Evolutionary conservation across 2,113 vertebrate genomes (phyloP), one percentile per base, ranked within the genome.

Genomic region (Astatotilapia flaviijosephi): DNA sequence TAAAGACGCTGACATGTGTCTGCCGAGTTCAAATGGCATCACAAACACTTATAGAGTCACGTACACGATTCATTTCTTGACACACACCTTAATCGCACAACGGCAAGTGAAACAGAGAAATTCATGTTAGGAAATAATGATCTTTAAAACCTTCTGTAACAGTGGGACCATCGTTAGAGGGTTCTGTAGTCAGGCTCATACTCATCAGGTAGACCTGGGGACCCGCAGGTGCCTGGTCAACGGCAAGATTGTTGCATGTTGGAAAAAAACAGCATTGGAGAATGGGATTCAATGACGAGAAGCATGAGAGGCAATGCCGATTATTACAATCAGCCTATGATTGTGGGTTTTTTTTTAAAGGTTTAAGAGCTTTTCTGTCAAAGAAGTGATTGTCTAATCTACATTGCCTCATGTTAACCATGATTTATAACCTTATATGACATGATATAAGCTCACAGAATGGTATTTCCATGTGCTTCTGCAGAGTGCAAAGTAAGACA

Each of bases 111-210:
- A 21, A 85, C 70, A 88, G 21, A 89, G 26, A 86, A 23, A 88
- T 80, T 45, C 19, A 82, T 87, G 49, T 93, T 85, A 86, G 82
- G 60, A 88, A 92, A 83, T 86, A 93, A 92, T 88, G 33, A 88
- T 85, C 19, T 87, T 58, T 84, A 21, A 93, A 91, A 97, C 96
- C 96, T 97, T 96, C 96, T 89, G 95, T 95, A 88, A 94, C 94
- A 90, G 95, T 83, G 86, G 95, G 91, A 65, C 84, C 95, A 92
- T 96, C 96, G 37, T 90, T 95, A 90, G 95, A 35, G 91, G 96
- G 80, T 62, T 96, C 96, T 95, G 96, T 83, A 82, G 95, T 93
- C 95, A 95, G 93, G 95, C 96, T 97, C 96, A 97, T 97, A 88
- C 95, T 97, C 90, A 91, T 92, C 93, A 85, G 92, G 94, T 92